Percentiles rank a stretch among this genome's conserved stretches.
phyloP scores from a whole-genome alignment of 2,797 vertebrate genomes.

The Bovichtus diacanthus region DNA sequence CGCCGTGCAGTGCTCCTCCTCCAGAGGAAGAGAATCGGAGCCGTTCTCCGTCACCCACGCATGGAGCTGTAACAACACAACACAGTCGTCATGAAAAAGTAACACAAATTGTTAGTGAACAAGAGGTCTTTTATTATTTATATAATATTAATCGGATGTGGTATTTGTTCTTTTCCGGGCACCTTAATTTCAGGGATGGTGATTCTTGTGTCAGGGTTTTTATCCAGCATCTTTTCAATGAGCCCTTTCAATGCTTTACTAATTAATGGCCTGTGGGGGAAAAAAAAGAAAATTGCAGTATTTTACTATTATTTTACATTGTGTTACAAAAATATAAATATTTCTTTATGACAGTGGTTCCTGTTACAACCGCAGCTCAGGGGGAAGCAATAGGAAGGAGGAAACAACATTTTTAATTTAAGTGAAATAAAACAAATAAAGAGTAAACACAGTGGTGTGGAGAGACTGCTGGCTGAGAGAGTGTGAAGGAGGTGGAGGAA shows the following conservation, averaged over 20 bases:
- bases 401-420: background rate
- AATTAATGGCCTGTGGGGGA: slow-evolving; percentile 83
- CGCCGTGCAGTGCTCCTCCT: slow-evolving; percentile 93
- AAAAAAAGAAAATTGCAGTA: too few relatives aligned
- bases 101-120: background rate
- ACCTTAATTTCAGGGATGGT: slow-evolving; percentile 95
- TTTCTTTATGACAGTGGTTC: background rate
- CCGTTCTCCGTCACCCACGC: slow-evolving; percentile 90
- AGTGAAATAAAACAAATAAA: background rate
- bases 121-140: background rate
- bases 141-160: background rate
- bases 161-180: slow-evolving; percentile 8
- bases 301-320: background rate
- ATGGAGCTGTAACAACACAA: slow-evolving; percentile 83
- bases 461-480: background rate
- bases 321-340: background rate
- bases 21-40: slow-evolving; percentile 88
- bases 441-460: background rate
- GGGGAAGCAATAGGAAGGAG: background rate
- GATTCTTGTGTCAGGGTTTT: slow-evolving; percentile 92
- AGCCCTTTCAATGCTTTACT: slow-evolving; percentile 89
- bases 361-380: background rate
- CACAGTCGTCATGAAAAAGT: background rate
- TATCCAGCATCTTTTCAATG: slow-evolving; percentile 92
- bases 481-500: background rate